phyloP scores from a whole-genome alignment of 1,140 invertebrate genomes.

The Atta cephalotes region DNA sequence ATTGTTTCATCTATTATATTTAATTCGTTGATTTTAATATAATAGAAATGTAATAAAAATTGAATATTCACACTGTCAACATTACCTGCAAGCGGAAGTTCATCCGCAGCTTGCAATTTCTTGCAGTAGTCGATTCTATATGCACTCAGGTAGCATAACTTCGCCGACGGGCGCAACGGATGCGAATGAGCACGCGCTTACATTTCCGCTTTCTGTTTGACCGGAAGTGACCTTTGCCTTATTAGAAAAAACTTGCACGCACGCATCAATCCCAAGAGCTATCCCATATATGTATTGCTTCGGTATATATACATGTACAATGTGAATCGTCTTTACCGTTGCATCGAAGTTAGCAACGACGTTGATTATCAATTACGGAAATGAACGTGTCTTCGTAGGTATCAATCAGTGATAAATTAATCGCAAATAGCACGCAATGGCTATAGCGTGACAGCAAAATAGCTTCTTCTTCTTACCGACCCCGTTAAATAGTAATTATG shows the following conservation, averaged over 20 bases:
- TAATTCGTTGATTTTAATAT: too few species aligned
- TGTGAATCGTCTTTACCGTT: conserved; percentile 44
- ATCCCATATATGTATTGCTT: background rate
- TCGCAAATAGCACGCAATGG: conserved; percentile 10
- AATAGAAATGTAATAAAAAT: too few species aligned
- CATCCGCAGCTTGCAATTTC: conserved; percentile 7
- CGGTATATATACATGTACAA: conserved; percentile 7
- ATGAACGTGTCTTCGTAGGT: conserved; percentile 24
- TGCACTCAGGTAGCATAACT: conserved; percentile 19
- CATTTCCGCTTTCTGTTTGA: conserved; percentile 73
- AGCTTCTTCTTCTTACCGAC: background rate
- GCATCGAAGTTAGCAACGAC: background rate
- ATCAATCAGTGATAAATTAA: conserved; percentile 30
- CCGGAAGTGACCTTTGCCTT: conserved; percentile 75
- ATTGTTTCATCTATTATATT: background rate
- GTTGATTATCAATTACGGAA: conserved; percentile 48
- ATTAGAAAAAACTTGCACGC: conserved; percentile 72
- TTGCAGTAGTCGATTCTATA: conserved; percentile 1
- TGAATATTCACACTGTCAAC: background rate
- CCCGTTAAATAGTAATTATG: background rate
- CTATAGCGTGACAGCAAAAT: background rate
- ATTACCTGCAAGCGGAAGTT: conserved; percentile 37
- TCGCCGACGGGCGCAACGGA: conserved; percentile 58
- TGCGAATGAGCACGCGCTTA: conserved; percentile 73
- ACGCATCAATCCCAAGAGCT: background rate